phyloP scores from a whole-genome alignment of 2,113 vertebrate species.

The Suncus etruscus region DNA sequence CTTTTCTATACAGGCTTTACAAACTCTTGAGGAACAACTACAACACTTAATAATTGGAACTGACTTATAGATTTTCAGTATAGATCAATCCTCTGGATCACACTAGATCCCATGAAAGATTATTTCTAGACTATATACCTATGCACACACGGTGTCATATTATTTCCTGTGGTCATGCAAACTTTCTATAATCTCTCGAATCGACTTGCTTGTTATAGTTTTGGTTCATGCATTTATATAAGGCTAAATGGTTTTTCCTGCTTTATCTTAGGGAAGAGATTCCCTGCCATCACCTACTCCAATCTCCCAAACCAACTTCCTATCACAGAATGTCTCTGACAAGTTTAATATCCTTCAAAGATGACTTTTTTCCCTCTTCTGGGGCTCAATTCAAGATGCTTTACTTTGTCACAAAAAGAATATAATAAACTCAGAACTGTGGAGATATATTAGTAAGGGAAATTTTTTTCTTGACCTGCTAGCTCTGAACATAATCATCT shows the following conservation, averaged over 20 bases:
- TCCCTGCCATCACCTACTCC: background rate
- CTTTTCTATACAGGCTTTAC: slow-evolving; percentile 10
- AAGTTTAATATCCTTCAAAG: slow-evolving; percentile 58
- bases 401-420: slow-evolving; percentile 43
- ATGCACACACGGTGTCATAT: background rate
- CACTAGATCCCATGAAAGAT: background rate
- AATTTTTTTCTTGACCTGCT: slow-evolving; percentile 28
- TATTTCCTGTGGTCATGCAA: slow-evolving; percentile 22
- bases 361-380: slow-evolving; percentile 21
- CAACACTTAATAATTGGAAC: slow-evolving; percentile 1
- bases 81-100: background rate
- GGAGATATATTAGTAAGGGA: background rate
- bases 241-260: slow-evolving; percentile 10
- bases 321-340: slow-evolving; percentile 30
- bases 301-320: slow-evolving; percentile 38
- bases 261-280: slow-evolving; percentile 49
- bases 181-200: slow-evolving; percentile 48
- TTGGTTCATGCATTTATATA: background rate
- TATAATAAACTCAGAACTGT: background rate
- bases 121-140: background rate
- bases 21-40: background rate
- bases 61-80: background rate
- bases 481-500: slow-evolving; percentile 16
- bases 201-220: slow-evolving; percentile 36
- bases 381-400: background rate